These are phyloP conservation scores for Pyrochroa serraticornis DNA, from an alignment of 2,888 invertebrate species.

Conservation along the genomic window DNA sequence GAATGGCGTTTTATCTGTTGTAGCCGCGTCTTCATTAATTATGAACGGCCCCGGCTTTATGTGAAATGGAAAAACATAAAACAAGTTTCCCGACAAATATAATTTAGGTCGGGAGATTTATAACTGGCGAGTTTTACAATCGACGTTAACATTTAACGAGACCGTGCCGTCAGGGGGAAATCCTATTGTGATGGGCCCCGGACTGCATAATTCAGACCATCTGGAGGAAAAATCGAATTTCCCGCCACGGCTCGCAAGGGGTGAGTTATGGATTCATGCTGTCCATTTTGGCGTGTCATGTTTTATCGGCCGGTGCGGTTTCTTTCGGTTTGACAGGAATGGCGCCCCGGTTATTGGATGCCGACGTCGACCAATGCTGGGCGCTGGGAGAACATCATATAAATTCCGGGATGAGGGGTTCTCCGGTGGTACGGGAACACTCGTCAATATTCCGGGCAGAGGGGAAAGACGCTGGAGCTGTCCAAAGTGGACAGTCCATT, in stretches of 20 bases:
- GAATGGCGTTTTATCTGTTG: constrained; percentile 18
- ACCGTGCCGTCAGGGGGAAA: constrained; percentile 49
- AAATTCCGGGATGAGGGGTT: constrained; percentile 56
- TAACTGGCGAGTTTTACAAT: constrained; percentile 58
- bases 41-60: constrained; percentile 47
- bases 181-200: constrained; percentile 50
- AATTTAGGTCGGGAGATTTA: constrained; percentile 55
- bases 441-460: constrained; percentile 50
- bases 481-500: constrained; percentile 57
- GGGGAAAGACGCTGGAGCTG: constrained; percentile 42
- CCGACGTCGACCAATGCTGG: constrained; percentile 55
- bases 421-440: constrained; percentile 37
- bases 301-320: constrained; percentile 55
- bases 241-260: constrained; percentile 9
- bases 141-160: constrained; percentile 57
- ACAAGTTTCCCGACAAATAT: constrained; percentile 54
- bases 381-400: constrained; percentile 56
- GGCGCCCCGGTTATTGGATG: constrained; percentile 56
- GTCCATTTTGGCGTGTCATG: constrained; percentile 56
- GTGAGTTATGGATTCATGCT: constrained; percentile 47
- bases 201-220: constrained; percentile 48
- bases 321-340: constrained; percentile 57
- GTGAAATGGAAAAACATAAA: constrained; percentile 48
- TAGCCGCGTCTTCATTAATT: constrained; percentile 43
- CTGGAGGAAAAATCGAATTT: constrained; percentile 23